Percentiles rank a stretch among this genome's conserved stretches.
Evolutionary conservation across 2,113 vertebrate species (phyloP).

Genomic region (Phycodurus eques): DNA sequence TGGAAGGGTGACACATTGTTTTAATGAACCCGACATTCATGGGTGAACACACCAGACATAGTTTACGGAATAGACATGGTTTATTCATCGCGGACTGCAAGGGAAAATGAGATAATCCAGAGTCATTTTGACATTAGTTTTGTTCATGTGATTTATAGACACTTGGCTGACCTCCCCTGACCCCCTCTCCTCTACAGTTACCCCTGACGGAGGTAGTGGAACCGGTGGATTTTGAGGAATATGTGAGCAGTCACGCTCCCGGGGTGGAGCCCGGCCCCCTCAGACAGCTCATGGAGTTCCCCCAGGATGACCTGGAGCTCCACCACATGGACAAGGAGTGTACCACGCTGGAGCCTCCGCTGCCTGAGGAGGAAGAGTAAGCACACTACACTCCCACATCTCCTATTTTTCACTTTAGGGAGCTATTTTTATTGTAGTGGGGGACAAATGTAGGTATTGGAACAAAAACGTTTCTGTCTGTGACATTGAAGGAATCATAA

Average conservation of each 20-base stretch:
- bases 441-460: slow-evolving; percentile 30
- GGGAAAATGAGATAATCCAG: background rate
- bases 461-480: slow-evolving; percentile 44
- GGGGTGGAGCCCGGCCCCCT: slow-evolving; percentile 80
- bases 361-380: slow-evolving; percentile 82
- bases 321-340: slow-evolving; percentile 82
- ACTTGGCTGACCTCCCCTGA: background rate
- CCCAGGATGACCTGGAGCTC: slow-evolving; percentile 82
- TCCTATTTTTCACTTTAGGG: slow-evolving; percentile 6
- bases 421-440: slow-evolving; percentile 23
- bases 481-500: slow-evolving; percentile 33
- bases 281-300: slow-evolving; percentile 83
- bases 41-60: background rate
- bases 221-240: slow-evolving; percentile 87
- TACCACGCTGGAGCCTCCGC: slow-evolving; percentile 79
- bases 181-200: slow-evolving; percentile 66
- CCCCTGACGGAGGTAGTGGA: slow-evolving; percentile 86
- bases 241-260: slow-evolving; percentile 78
- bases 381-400: slow-evolving; percentile 35
- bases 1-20: background rate
- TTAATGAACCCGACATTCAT: background rate
- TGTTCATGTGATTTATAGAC: background rate
- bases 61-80: background rate
- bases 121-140: background rate
- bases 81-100: background rate